Evolutionary conservation across 2,113 vertebrate species (phyloP).

Genomic region (Pyrgilauda ruficollis): DNA sequence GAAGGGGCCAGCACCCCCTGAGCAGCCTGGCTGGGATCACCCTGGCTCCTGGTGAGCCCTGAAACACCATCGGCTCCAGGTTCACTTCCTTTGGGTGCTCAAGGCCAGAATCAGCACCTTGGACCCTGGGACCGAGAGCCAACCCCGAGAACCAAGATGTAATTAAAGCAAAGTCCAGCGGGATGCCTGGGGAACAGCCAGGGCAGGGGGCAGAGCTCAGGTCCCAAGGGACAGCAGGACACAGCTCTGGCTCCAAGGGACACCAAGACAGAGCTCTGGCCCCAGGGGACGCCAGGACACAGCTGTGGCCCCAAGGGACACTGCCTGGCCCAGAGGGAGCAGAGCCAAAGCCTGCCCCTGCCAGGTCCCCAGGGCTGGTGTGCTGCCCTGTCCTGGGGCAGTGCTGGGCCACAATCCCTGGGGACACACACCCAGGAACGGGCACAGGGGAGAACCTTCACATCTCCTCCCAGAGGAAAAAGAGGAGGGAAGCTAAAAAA

Average conservation of each 20-base stretch:
- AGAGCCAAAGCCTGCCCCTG: background rate
- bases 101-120: fast-evolving
- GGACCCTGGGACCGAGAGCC: background rate
- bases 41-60: fast-evolving
- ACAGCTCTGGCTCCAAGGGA: background rate
- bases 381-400: fast-evolving
- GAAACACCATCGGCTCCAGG: fast-evolving
- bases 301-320: background rate
- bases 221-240: background rate
- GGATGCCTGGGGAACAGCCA: fast-evolving
- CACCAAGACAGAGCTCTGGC: no score
- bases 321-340: fast-evolving
- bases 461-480: fast-evolving
- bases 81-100: fast-evolving
- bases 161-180: background rate
- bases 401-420: background rate
- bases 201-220: background rate
- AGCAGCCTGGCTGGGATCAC: background rate
- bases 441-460: background rate
- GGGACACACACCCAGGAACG: fast-evolving
- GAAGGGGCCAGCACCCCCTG: background rate
- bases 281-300: background rate
- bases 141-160: fast-evolving
- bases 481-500: background rate
- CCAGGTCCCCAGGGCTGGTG: fast-evolving